Evolutionary conservation across 53 echinoderm and acorn worm species (phyloP), one percentile per base, ranked within the genome.

Genomic region (Antedon mediterranea): DNA sequence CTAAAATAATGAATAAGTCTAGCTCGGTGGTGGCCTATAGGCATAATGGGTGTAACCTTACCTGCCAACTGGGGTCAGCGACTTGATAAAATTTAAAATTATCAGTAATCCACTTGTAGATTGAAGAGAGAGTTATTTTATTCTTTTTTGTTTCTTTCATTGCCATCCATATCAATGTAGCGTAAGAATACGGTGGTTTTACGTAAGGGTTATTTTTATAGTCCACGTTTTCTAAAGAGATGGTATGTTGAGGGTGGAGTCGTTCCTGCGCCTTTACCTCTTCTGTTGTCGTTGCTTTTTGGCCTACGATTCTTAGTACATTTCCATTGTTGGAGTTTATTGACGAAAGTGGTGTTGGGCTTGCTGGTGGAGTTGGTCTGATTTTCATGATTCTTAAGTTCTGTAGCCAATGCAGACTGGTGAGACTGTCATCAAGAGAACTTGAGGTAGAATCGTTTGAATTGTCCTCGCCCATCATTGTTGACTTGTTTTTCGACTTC

Each of bases 31-130:
- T n/a, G n/a, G n/a, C n/a, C n/a, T n/a, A n/a, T n/a, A n/a, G n/a
- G n/a, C n/a, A n/a, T n/a, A n/a, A n/a, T n/a, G n/a, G n/a, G n/a
- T n/a, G n/a, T n/a, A n/a, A n/a, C 37, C 76, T 87, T 84, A 95
- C 97, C 97, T 95, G 97, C 97, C 97, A 95, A 28, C 97, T 95
- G 20, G 97, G 97, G 33, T 95, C 97, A 18, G 97, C 97, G 27
- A 83, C 89, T 81, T 88, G 87, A 75, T 95, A 95, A 79, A 89
- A 95, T 83, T 89, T 95, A 82, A 88, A 95, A 82, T 95, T 95
- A 13, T 92, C 92, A 15, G 83, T 85, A 28, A 95, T 95, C 97
- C 97, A 95, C 76, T 95, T 95, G 71, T 95, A 95, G 77, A 95
- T 95, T 34, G 97, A 85, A 26, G 97, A 92, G 43, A 95, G 84